Evolutionary conservation across 1,140 invertebrate genomes (phyloP).

Genomic region (Araneus ventricosus): DNA sequence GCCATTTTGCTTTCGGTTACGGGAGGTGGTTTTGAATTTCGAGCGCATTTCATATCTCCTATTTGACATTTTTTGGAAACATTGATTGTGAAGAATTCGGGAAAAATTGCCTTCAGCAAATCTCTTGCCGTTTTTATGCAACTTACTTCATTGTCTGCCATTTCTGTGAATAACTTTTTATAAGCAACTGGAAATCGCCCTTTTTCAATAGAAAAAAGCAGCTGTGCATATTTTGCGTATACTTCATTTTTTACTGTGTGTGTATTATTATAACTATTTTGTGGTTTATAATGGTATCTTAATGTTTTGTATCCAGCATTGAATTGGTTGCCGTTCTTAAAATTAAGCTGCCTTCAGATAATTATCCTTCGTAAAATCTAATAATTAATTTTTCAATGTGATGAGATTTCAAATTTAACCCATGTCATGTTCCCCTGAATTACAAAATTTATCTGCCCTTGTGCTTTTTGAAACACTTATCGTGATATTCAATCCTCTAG

Average conservation of each 20-base stretch:
- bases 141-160: neutral
- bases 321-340: no score
- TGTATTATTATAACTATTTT: neutral
- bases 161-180: neutral
- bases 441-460: no score
- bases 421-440: no score
- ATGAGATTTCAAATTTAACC: no score
- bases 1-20: neutral
- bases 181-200: neutral
- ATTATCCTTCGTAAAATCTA: no score
- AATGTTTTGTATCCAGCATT: no score
- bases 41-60: neutral
- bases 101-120: neutral
- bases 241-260: neutral
- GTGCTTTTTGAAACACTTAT: no score
- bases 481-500: no score
- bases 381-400: no score
- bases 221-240: neutral
- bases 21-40: constrained; percentile 1
- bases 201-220: neutral
- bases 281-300: neutral
- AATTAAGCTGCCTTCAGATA: no score
- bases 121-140: neutral
- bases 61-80: constrained; percentile 15
- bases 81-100: neutral